These are phyloP conservation scores for Gallinago stenura DNA, from an alignment of 2,797 vertebrate species.

Conservation along the genomic window DNA sequence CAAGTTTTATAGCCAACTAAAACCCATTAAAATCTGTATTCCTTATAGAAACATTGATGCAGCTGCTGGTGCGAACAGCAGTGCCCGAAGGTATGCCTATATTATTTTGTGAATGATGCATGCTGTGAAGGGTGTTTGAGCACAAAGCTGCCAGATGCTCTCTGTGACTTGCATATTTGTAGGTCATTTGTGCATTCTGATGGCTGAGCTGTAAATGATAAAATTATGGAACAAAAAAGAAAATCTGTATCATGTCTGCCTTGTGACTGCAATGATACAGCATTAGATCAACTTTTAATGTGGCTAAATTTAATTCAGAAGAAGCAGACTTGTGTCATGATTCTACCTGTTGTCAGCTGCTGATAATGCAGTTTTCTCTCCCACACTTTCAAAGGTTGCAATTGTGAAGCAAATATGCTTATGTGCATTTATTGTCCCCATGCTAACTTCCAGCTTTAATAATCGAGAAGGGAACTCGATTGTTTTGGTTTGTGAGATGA, in stretches of 20 bases:
- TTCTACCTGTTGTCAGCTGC: neutral
- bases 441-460: neutral
- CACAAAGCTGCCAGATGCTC: conserved; percentile 41
- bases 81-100: conserved; percentile 16
- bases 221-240: neutral
- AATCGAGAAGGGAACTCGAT: neutral
- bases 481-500: neutral
- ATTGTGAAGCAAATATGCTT: neutral
- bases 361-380: neutral
- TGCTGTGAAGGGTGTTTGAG: conserved; percentile 12
- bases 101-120: neutral
- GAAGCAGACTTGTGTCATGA: neutral
- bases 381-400: neutral
- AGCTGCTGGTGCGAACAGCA: conserved; percentile 3
- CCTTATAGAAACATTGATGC: neutral
- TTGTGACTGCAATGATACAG: neutral
- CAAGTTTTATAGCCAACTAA: neutral
- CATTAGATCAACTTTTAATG: neutral
- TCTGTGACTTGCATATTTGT: conserved; percentile 27
- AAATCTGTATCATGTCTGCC: neutral
- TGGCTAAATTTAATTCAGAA: neutral
- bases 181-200: neutral
- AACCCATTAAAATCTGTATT: neutral
- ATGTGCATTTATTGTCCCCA: neutral
- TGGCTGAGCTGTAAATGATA: neutral